Base-by-base conservation (phyloP, 2,113 vertebrate genomes). In the Gadus macrocephalus region DNA sequence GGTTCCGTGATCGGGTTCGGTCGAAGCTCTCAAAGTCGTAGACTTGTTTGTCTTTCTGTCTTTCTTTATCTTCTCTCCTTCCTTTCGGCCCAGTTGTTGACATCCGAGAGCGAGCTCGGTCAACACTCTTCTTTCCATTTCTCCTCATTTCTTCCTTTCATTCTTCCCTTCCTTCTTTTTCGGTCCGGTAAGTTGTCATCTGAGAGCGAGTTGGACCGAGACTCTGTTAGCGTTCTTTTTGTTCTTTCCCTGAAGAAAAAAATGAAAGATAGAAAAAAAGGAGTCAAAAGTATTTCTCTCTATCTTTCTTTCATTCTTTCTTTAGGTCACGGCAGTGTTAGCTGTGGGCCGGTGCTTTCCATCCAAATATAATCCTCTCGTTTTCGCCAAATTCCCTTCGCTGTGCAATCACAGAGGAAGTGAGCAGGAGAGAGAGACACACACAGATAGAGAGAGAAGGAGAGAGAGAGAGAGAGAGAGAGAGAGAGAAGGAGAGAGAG, bases 1-100 rank as follows among this genome's bases (percentile, higher is more conserved):
- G 76, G 65, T 78, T 82, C 75, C 58, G 71, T 72, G 62, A 82
- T 85, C 83, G 84, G 78, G 85, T 88, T 82, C 81, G 16, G 4
- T 77, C 66, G 71, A 81, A 80, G 74, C 62, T 35, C 16, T 5
- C 16, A 31, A 31, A 31, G 31, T 31, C 5, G 31, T 31, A 31
- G 31, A 5, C 31, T 31, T 31, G 31, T 31, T 31, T 31, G 31
- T 31, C 31, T 31, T 31, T 31, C 31, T 75, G 67, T 73, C 68
- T 65, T 66, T 16, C 42, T 63, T 59, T 59, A 28, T 9, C 61
- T 79, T 78, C 16, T n/a, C 7, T 14, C 55, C 55, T n/a, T 5
- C 55, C 7, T 49, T 67, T 14, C 14, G 53, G 68, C 63, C n/a
- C 20, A 27, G 72, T 77, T 75, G 31, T 72, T 66, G 56, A 69